These are phyloP conservation scores for Xiphydria camelus DNA, from an alignment of 2,888 invertebrate species.

Conservation along the genomic window DNA sequence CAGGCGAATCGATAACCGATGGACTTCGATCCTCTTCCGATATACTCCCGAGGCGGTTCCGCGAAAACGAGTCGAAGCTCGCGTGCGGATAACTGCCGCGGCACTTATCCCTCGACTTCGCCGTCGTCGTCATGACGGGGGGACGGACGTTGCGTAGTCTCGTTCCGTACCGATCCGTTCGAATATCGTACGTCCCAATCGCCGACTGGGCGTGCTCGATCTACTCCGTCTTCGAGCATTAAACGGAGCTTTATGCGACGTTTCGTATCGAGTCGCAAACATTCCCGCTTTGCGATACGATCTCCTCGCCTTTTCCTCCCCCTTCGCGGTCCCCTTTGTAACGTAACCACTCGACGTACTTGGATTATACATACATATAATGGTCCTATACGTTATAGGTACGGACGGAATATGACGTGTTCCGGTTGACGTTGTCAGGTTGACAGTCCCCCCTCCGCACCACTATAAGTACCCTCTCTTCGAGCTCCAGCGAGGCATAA, in stretches of 20 bases:
- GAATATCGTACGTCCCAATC: no score
- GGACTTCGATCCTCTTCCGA: no score
- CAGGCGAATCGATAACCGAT: constrained; percentile 16
- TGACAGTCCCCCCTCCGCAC: no score
- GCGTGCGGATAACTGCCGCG: constrained; percentile 39
- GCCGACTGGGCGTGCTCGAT: no score
- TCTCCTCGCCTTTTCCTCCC: constrained; percentile 8
- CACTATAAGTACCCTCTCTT: no score
- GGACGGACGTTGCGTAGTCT: constrained; percentile 17
- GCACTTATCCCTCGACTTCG: constrained; percentile 10
- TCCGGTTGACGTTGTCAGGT: no score
- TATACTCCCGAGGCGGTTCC: constrained; percentile 32
- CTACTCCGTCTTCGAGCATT: not conserved
- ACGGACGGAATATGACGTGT: no score
- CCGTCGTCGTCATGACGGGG: not conserved
- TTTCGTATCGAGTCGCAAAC: constrained; percentile 2
- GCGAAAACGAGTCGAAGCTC: constrained; percentile 40
- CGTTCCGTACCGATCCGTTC: no score
- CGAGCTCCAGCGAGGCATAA: no score
- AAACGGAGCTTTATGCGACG: constrained; percentile 8
- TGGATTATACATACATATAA: not conserved
- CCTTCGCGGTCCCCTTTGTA: not conserved
- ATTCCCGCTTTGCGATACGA: constrained; percentile 10
- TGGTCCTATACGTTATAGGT: no score
- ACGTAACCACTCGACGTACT: not conserved